A percentile compares a stretch with the other conserved stretches of the same genome.
phyloP scores from a whole-genome alignment of 92 coral and sea anemone species.

The Blastomussa wellsi region DNA sequence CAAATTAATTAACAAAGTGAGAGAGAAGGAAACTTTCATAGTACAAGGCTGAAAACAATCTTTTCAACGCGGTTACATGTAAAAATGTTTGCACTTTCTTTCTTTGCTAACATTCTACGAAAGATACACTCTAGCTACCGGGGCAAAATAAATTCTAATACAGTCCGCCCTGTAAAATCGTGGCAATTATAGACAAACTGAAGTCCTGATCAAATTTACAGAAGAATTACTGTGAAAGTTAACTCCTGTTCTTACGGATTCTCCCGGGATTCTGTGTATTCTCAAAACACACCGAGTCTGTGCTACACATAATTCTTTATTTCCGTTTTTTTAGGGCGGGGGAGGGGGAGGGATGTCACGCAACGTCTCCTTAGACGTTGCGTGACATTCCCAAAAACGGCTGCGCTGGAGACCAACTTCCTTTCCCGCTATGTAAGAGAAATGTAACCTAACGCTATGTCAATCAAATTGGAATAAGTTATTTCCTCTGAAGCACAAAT shows the following conservation, averaged over 20 bases:
- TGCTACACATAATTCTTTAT: no score
- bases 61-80: conserved; percentile 1
- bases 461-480: not conserved
- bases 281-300: no score
- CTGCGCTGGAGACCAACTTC: no score
- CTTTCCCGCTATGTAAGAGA: not conserved
- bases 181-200: not conserved
- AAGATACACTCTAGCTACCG: not conserved
- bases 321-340: no score
- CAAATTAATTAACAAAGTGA: conserved; percentile 2
- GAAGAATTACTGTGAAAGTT: no score
- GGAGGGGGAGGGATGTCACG: no score
- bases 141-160: not conserved
- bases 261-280: no score
- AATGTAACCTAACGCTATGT: not conserved
- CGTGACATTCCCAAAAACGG: no score
- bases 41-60: not conserved
- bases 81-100: not conserved
- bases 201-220: not conserved
- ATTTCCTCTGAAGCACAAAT: not conserved
- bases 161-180: not conserved
- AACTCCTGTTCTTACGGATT: no score
- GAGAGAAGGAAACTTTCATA: not conserved
- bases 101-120: not conserved
- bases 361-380: no score